Evolutionary conservation across 2,113 vertebrate genomes (phyloP), one percentile per base, ranked within the genome.

Genomic region (Sylvilagus bachmani): DNA sequence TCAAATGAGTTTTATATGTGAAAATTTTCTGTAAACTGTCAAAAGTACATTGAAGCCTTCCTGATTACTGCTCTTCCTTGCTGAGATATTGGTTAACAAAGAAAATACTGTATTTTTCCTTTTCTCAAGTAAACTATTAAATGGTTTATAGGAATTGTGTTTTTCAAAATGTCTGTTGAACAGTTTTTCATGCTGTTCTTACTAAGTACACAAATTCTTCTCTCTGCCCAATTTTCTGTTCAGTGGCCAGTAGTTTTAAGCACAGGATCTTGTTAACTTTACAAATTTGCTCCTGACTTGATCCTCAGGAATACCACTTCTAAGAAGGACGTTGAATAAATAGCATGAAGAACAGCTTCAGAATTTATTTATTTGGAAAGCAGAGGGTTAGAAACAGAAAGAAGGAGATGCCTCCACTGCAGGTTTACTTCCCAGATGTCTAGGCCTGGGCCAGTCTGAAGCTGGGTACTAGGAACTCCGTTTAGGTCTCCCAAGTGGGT

Each of bases 31-130:
- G 0, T 71, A 75, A 86, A 4, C 8, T 94, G 9, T 51, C 73
- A 38, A 93, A 83, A 83, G 31, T 67, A 33, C 38, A 62, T 24
- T 9, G 44, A 81, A 77, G 5, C 82, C n/a, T 86, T 49, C 62
- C 10, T 33, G 36, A 66, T n/a, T 64, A 14, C 91, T 89, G 66
- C 44, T 86, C 58, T 75, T 62, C 55, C 24, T 53, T 91, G 29
- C 77, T 80, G 53, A 92, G 75, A 71, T 70, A 71, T 49, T 90
- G 31, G 61, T 79, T 94, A 96, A 90, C 75, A 93, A 80, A 91
- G 71, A 51, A 81, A 89, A 82, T 70, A 25, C 36, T 86, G 95
- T 86, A 67, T 90, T 92, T 6, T 13, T 81, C 24, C n/a, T 83
- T 86, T 36, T 74, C 66, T 71, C 64, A 10, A 77, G 81, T 69